These are phyloP conservation scores for Pemphredon lugubris DNA, from an alignment of 2,888 invertebrate genomes.

Conservation along the genomic window DNA sequence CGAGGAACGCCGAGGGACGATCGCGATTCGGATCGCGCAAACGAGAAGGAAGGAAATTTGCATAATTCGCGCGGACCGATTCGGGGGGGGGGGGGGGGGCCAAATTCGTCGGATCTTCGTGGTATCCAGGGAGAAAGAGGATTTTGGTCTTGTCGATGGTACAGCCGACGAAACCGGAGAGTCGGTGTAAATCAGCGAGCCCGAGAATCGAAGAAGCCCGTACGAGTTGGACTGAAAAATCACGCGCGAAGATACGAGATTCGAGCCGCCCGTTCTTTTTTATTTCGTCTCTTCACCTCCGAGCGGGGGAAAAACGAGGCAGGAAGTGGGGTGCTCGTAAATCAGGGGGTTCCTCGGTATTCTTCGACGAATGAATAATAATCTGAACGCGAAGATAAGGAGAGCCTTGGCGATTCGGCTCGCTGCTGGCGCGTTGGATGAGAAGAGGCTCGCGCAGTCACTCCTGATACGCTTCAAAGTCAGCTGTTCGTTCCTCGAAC, in stretches of 20 bases:
- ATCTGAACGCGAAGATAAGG: slow-evolving; percentile 9
- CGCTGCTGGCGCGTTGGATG: no score
- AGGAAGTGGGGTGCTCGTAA: slow-evolving; percentile 32
- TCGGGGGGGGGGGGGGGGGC: no score
- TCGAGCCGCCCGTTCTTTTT: slow-evolving; percentile 2
- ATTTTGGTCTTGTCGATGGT: no score
- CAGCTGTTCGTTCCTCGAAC: slow-evolving; percentile 20
- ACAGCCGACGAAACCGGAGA: no score
- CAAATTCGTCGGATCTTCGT: no score
- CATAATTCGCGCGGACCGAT: no score
- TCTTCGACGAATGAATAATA: slow-evolving; percentile 21
- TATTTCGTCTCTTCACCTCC: slow-evolving; percentile 4
- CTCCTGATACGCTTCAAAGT: slow-evolving; percentile 8
- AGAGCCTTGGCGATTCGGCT: background rate
- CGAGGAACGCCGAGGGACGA: no score
- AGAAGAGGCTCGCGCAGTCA: background rate
- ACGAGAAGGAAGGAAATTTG: no score
- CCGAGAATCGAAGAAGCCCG: background rate
- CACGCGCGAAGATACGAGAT: slow-evolving; percentile 17
- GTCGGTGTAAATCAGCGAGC: no score
- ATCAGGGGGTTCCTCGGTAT: slow-evolving; percentile 29
- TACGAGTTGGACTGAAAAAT: slow-evolving; percentile 5
- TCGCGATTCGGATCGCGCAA: no score
- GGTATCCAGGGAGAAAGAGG: no score
- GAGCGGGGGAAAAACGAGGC: background rate